Evolutionary conservation across 2,888 invertebrate species (phyloP).

Genomic region (Polylopha cassiicola): DNA sequence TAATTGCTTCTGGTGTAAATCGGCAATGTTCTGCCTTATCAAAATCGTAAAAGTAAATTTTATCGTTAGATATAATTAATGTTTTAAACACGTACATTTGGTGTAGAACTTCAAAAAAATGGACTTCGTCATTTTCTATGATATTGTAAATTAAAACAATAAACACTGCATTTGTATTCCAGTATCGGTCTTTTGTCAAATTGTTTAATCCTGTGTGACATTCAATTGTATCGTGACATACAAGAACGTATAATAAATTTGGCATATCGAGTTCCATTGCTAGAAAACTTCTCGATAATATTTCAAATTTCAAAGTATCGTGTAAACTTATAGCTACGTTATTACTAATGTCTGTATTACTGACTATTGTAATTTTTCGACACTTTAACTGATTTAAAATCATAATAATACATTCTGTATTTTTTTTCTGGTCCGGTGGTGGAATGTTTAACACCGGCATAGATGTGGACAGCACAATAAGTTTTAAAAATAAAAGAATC

Average conservation of each 20-base stretch:
- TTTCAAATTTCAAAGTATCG: not conserved
- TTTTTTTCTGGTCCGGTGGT: no score
- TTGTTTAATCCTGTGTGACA: not conserved
- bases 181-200: slow-evolving; percentile 1
- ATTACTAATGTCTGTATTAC: no score
- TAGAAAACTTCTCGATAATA: not conserved
- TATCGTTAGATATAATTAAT: not conserved
- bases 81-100: not conserved
- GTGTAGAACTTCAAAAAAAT: slow-evolving; percentile 1
- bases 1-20: not conserved
- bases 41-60: not conserved
- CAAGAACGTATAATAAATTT: not conserved
- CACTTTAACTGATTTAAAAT: no score
- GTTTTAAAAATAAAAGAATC: no score
- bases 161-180: not conserved
- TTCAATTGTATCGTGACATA: not conserved
- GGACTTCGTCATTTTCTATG: not conserved
- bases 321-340: not conserved
- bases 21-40: not conserved
- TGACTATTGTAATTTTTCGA: no score
- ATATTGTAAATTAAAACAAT: not conserved
- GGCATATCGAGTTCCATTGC: not conserved
- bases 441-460: no score
- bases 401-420: no score
- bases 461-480: no score